Evolutionary conservation across 2,113 vertebrate genomes (phyloP).

Genomic region (Phrynosoma blainvillii): DNA sequence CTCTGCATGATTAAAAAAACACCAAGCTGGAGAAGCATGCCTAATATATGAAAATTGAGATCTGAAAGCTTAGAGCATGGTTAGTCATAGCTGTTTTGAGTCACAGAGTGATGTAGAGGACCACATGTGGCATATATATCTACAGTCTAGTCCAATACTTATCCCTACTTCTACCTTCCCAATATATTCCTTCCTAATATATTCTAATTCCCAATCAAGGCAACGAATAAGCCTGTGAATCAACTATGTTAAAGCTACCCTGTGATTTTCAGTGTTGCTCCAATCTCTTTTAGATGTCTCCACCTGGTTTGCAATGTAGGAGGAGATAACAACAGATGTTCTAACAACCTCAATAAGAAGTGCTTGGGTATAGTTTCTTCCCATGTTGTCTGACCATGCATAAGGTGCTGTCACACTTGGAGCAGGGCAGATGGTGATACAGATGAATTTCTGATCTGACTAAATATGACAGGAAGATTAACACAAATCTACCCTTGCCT

Average conservation of each 20-base stretch:
- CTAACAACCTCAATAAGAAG: neutral
- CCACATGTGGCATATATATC: neutral
- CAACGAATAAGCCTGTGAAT: too few species aligned
- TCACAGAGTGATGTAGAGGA: neutral
- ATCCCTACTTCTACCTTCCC: neutral
- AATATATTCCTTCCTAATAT: neutral
- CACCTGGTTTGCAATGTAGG: neutral
- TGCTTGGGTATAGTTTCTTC: neutral
- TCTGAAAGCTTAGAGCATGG: neutral
- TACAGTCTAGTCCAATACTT: neutral
- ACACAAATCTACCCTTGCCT: neutral
- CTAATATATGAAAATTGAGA: neutral
- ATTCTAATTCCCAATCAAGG: neutral
- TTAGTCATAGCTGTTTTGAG: neutral
- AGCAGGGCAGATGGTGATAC: too few species aligned
- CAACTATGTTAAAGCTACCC: neutral
- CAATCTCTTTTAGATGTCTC: neutral
- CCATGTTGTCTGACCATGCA: neutral
- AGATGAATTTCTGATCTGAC: neutral
- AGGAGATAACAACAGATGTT: neutral
- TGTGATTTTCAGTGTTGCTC: neutral
- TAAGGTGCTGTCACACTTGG: neutral
- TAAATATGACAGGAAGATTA: neutral
- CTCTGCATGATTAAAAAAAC: constrained; percentile 68
- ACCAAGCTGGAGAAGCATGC: neutral